Base-by-base conservation (phyloP, 2,797 vertebrate species). In the Chiloscyllium punctatum region DNA sequence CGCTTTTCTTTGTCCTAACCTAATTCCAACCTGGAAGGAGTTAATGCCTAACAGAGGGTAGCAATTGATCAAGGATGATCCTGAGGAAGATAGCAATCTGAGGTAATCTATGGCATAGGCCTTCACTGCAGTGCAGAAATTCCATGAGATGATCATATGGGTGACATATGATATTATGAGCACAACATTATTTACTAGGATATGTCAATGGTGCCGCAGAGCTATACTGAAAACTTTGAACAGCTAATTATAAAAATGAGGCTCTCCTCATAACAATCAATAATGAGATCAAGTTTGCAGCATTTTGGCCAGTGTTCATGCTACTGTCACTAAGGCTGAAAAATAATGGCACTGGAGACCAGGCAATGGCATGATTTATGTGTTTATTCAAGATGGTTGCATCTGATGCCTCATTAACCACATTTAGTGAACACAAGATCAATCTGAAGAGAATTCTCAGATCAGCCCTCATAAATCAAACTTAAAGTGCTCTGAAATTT, bases 401-500 rank as follows among this genome's bases (percentile, higher is more conserved):
- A 33, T 30, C 48, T 88, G 51, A 88, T 88, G 86, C 53, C 51
- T 88, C 86, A 88, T 88, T 88, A 88, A 57, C 48, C 86, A 88
- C 48, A 88, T 27, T 88, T 57, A 57, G 15, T 33, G 86, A 57
- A 88, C 53, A 57, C 86, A 57, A 88, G 86, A 53, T 53, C 86
- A 88, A 88, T 88, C 51, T 33, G 86, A 57, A 88, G 51, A 57
- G 86, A 88, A 57, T 88, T 57, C 51, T 4, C 86, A 57, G 86
- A 33, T 5, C 15, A 2, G 27, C 30, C 57, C 53, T 33, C 86
- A 88, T 57, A 88, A 57, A 88, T 88, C 86, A 88, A 57, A 30
- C 33, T 88, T 33, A 88, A 57, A 11, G 9, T 88, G 48, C 42
- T 42, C 23, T 84, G 21, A 84, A 21, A 11, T 53, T 57, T 13